Conservation (phyloP, 2,797 vertebrate species). For the Pteropus rufus region DNA sequence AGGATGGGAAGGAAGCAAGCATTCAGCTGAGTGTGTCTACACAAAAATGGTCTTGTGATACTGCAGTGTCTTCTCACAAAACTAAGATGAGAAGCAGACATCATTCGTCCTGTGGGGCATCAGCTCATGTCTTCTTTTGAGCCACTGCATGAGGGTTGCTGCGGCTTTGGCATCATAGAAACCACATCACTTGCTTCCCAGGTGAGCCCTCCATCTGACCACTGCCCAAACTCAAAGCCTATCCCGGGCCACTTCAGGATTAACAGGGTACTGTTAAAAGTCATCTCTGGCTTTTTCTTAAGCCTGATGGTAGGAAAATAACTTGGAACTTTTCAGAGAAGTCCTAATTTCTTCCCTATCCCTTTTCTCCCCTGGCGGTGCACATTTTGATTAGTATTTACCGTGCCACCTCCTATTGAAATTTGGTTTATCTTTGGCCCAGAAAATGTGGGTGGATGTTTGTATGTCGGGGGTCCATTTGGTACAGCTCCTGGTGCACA, state of each 20-base stretch:
- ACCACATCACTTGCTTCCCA: not conserved
- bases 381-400: not conserved
- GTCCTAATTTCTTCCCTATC: not conserved
- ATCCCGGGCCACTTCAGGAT: not conserved
- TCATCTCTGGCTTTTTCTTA: not conserved
- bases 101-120: not conserved
- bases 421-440: not conserved
- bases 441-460: not conserved
- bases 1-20: not conserved
- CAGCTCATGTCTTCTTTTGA: fast-evolving
- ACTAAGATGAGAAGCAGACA: not conserved
- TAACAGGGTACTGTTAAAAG: not conserved
- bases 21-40: not conserved
- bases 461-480: not conserved
- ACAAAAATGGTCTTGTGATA: not conserved
- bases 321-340: not conserved
- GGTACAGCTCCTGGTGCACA: not conserved
- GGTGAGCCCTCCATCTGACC: not conserved
- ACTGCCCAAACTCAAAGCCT: not conserved
- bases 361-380: not conserved
- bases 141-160: not conserved
- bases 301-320: not conserved
- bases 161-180: not conserved
- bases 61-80: not conserved
- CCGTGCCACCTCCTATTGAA: not conserved